phyloP scores from a whole-genome alignment of 2,888 invertebrate species.

The Xestia xanthographa region DNA sequence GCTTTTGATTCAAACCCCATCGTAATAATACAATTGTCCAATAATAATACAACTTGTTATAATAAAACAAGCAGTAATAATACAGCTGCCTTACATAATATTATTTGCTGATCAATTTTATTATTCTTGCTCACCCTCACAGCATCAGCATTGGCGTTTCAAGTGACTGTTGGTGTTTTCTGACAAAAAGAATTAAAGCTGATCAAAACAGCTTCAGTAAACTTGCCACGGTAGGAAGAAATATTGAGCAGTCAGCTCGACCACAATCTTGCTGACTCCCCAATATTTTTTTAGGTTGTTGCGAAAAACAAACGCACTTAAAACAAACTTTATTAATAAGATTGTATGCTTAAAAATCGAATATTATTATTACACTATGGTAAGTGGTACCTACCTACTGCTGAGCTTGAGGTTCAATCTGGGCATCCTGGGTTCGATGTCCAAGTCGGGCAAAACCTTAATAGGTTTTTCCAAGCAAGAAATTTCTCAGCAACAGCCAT shows the following conservation, averaged over 20 bases:
- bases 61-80: too few species aligned
- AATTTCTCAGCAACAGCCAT: background rate
- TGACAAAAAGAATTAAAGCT: background rate
- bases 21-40: too few species aligned
- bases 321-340: background rate
- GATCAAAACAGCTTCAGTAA: background rate
- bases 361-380: too few species aligned
- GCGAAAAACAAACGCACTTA: too few species aligned
- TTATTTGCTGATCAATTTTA: too few species aligned
- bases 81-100: too few species aligned
- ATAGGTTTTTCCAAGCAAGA: background rate
- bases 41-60: too few species aligned
- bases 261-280: background rate
- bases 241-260: background rate
- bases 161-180: background rate
- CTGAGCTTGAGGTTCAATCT: background rate
- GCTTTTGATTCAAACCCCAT: too few species aligned
- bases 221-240: too few species aligned
- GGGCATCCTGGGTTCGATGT: background rate
- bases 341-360: background rate
- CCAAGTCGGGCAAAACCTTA: background rate
- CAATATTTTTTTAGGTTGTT: constrained; percentile 4
- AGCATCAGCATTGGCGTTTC: too few species aligned
- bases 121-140: background rate
- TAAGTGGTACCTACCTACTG: background rate